Percentiles rank a stretch among this genome's conserved stretches.
phyloP scores from a whole-genome alignment of 2,797 vertebrate species.

The Cygnus olor region DNA sequence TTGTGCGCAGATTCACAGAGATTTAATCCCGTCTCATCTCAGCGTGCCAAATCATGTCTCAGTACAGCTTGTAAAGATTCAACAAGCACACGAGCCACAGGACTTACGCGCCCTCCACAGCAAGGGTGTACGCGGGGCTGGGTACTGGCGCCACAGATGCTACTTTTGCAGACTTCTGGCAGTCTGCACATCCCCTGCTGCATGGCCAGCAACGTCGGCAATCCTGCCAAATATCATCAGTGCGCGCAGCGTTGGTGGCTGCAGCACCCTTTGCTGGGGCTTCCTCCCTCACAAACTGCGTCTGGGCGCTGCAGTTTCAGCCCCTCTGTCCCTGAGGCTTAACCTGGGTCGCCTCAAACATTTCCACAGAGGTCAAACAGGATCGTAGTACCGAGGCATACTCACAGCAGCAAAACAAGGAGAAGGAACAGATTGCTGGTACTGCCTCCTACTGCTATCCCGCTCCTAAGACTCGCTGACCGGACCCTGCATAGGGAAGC shows the following conservation, averaged over 20 bases:
- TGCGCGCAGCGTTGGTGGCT: rapidly evolving
- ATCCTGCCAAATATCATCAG: background rate
- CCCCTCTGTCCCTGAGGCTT: background rate
- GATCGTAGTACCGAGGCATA: rapidly evolving
- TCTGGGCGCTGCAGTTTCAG: background rate
- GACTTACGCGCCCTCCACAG: background rate
- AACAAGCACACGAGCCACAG: background rate
- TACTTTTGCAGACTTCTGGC: background rate
- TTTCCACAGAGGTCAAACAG: background rate
- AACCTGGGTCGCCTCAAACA: background rate
- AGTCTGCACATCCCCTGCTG: background rate
- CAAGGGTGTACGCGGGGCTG: background rate
- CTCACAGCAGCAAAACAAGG: background rate
- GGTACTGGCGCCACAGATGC: background rate
- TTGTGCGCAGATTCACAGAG: background rate
- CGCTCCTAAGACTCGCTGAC: background rate
- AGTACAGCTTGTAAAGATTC: background rate
- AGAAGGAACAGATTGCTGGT: background rate
- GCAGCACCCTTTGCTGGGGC: background rate
- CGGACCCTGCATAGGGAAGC: background rate
- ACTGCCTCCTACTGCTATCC: background rate
- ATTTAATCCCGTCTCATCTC: background rate
- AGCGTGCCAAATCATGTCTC: background rate
- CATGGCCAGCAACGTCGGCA: background rate
- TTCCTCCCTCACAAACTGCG: background rate